These are phyloP conservation scores for Lathronympha strigana DNA, from an alignment of 2,888 invertebrate genomes.

Conservation along the genomic window DNA sequence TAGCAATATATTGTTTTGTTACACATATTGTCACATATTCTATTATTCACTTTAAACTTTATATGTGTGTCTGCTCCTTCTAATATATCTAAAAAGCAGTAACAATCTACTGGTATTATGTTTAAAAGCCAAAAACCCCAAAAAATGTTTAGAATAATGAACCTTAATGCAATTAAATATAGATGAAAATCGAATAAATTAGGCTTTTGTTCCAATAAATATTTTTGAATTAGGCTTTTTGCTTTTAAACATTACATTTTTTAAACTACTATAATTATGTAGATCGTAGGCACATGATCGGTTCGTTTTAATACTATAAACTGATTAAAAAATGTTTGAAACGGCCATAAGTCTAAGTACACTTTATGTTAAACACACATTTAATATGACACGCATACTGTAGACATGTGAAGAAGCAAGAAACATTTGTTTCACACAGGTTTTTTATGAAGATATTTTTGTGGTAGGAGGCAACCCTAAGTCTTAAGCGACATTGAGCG, in stretches of 20 bases:
- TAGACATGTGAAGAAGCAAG: slow-evolving; percentile 12
- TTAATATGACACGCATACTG: slow-evolving; percentile 7
- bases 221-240: neutral
- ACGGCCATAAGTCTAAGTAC: slow-evolving; percentile 23
- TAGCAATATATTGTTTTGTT: neutral
- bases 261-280: slow-evolving; percentile 38
- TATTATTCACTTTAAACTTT: neutral
- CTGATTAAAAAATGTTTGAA: slow-evolving; percentile 19
- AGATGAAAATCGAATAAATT: neutral
- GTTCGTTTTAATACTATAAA: slow-evolving; percentile 38
- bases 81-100: slow-evolving; percentile 37
- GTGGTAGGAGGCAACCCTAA: neutral
- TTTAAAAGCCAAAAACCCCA: slow-evolving; percentile 13
- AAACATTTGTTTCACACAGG: neutral
- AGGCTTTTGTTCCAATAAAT: no score
- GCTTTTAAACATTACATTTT: slow-evolving; percentile 10
- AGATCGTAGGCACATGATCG: slow-evolving; percentile 46
- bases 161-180: neutral
- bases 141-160: neutral
- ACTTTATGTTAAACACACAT: neutral
- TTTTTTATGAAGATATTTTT: slow-evolving; percentile 2
- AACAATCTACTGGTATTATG: slow-evolving; percentile 27
- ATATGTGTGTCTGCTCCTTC: slow-evolving; percentile 27
- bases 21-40: slow-evolving; percentile 9
- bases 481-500: slow-evolving; percentile 6